These are phyloP conservation scores for Sebastiscus tertius DNA, from an alignment of 2,797 vertebrate species.

Conservation along the genomic window DNA sequence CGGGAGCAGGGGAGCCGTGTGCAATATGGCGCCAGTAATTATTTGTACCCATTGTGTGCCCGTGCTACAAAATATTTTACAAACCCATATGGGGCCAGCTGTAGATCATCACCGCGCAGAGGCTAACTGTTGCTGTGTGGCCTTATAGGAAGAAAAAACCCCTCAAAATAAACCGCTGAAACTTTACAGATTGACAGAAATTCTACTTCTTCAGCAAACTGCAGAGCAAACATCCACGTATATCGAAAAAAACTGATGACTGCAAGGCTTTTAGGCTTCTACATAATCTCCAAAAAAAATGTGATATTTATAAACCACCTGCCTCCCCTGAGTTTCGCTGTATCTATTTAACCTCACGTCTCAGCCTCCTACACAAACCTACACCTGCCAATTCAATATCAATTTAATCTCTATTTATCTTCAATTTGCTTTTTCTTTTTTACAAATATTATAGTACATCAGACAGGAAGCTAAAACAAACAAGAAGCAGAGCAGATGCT, in stretches of 20 bases:
- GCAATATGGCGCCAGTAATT: conserved; percentile 80
- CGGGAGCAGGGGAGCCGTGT: conserved; percentile 65
- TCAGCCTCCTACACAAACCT: background rate
- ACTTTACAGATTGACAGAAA: background rate
- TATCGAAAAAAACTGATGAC: background rate
- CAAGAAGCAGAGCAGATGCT: conserved; percentile 19
- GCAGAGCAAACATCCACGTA: background rate
- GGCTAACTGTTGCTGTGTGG: conserved; percentile 73
- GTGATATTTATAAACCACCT: conserved; percentile 38
- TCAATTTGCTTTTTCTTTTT: background rate
- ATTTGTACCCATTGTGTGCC: conserved; percentile 75
- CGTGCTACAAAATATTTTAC: conserved; percentile 48
- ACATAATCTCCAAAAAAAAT: conserved; percentile 8
- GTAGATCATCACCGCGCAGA: conserved; percentile 17
- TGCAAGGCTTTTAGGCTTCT: conserved; percentile 11
- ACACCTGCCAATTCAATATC: conserved; percentile 2
- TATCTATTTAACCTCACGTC: conserved; percentile 3
- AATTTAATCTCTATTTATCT: conserved; percentile 1
- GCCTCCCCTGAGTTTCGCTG: background rate
- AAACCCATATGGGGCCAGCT: conserved; percentile 56
- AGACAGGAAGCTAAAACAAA: conserved; percentile 16
- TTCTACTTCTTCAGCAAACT: background rate
- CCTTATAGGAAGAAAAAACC: background rate
- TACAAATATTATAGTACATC: background rate
- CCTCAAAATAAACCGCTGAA: background rate